A percentile compares a stretch with the other conserved stretches of the same genome.
phyloP scores from a whole-genome alignment of 2,113 vertebrate genomes.

The Pterocles orientalis region DNA sequence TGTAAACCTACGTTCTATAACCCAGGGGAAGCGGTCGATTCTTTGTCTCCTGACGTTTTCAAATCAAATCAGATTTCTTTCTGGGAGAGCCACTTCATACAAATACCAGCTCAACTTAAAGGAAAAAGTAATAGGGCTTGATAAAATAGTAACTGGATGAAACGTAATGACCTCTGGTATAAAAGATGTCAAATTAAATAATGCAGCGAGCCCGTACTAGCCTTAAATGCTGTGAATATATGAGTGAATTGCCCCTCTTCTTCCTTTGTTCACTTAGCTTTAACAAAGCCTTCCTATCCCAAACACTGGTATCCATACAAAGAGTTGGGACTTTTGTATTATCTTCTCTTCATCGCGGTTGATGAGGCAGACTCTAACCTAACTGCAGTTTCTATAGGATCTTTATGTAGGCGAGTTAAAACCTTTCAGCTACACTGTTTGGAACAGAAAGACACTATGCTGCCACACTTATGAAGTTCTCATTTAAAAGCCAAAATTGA shows the following conservation, averaged over 20 bases:
- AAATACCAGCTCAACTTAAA: not conserved
- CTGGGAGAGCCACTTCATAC: not conserved
- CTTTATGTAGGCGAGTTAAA: not conserved
- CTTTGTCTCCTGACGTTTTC: not conserved
- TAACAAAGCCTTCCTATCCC: not conserved
- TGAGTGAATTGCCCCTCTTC: not conserved
- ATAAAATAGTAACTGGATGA: not conserved
- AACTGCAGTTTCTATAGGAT: not conserved
- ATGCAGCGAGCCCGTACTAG: not conserved
- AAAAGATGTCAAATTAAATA: constrained; percentile 17
- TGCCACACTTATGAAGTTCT: not conserved
- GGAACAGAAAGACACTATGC: not conserved
- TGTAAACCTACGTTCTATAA: not conserved
- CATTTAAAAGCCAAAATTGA: not conserved
- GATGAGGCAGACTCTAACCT: not conserved
- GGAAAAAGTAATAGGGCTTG: not conserved
- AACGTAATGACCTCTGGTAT: not conserved
- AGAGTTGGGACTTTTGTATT: not conserved
- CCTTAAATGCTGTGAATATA: not conserved
- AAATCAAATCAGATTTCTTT: not conserved
- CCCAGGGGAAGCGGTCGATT: not conserved
- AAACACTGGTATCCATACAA: not conserved
- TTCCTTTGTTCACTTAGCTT: constrained; percentile 2
- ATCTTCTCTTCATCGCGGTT: not conserved
- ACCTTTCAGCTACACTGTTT: not conserved